phyloP scores from a whole-genome alignment of 2,113 vertebrate species.

The Gambusia affinis region DNA sequence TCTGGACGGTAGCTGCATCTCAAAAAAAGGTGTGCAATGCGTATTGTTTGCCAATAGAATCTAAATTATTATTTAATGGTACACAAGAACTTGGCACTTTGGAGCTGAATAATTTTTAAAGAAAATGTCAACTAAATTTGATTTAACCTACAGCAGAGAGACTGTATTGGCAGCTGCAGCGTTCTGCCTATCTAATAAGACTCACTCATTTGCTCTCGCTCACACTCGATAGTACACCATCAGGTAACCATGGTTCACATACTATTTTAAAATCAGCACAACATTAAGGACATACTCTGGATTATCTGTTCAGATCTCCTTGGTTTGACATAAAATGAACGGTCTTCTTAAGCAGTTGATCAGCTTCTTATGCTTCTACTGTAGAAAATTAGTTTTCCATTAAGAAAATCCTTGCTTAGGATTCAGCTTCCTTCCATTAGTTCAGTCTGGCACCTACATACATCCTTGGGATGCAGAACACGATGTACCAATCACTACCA shows the following conservation, averaged over 20 bases:
- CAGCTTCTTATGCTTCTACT: background rate
- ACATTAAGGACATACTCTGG: background rate
- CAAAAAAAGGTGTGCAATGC: background rate
- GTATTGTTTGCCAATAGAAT: background rate
- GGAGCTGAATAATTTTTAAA: background rate
- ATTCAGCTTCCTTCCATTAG: background rate
- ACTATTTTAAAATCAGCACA: no score
- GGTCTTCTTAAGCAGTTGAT: no score
- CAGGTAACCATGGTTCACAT: no score
- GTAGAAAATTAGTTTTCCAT: background rate
- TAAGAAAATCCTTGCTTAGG: no score
- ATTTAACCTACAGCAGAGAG: background rate
- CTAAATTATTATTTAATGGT: background rate
- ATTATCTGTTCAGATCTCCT: background rate
- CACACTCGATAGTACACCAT: background rate
- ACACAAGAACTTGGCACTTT: background rate
- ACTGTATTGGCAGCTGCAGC: background rate
- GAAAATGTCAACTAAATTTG: background rate
- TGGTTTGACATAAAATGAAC: no score
- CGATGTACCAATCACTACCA: background rate
- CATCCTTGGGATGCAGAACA: background rate
- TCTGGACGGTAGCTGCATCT: slow-evolving; percentile 3
- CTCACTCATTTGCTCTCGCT: background rate
- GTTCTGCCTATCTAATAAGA: background rate
- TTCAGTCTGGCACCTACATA: background rate